phyloP scores from a whole-genome alignment of 30 jellyfish, hydroid and myxozoan species.

The Rhopilema esculentum region DNA sequence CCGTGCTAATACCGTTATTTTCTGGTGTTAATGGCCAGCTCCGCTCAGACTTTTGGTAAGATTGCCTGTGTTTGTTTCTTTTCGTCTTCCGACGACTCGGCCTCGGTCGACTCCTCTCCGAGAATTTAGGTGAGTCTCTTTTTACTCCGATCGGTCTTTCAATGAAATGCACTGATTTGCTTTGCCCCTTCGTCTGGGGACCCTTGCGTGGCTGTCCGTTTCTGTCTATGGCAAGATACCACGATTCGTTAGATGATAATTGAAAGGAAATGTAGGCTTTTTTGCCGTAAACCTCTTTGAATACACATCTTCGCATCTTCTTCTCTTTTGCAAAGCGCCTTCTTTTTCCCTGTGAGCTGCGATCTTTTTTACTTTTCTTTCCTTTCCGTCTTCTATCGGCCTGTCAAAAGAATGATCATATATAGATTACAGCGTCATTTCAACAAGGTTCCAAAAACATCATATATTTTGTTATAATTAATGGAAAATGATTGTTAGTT shows the following conservation, averaged over 20 bases:
- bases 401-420: not conserved
- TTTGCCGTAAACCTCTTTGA: slow-evolving; percentile 59
- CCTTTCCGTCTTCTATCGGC: slow-evolving; percentile 51
- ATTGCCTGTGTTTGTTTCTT: slow-evolving; percentile 28
- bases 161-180: slow-evolving; percentile 39
- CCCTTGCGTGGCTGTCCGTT: slow-evolving; percentile 52
- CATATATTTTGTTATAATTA: no score
- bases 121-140: not conserved
- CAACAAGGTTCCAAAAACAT: not conserved
- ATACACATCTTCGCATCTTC: slow-evolving; percentile 57
- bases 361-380: slow-evolving; percentile 5
- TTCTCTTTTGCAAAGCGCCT: slow-evolving; percentile 20
- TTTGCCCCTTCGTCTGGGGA: slow-evolving; percentile 5
- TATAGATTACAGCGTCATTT: not conserved
- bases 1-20: not conserved
- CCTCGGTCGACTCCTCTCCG: slow-evolving; percentile 62
- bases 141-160: slow-evolving; percentile 75
- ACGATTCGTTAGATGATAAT: slow-evolving; percentile 56
- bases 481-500: no score
- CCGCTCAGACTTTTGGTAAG: slow-evolving; percentile 51
- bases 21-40: slow-evolving; percentile 47
- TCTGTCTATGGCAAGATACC: slow-evolving; percentile 72
- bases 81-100: slow-evolving; percentile 42
- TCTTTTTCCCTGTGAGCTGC: slow-evolving; percentile 9
- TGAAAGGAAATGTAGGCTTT: slow-evolving; percentile 56